A percentile compares a stretch with the other conserved stretches of the same genome.
Conservation (phyloP, 2,888 invertebrate species). For the Colostygia pectinataria region DNA sequence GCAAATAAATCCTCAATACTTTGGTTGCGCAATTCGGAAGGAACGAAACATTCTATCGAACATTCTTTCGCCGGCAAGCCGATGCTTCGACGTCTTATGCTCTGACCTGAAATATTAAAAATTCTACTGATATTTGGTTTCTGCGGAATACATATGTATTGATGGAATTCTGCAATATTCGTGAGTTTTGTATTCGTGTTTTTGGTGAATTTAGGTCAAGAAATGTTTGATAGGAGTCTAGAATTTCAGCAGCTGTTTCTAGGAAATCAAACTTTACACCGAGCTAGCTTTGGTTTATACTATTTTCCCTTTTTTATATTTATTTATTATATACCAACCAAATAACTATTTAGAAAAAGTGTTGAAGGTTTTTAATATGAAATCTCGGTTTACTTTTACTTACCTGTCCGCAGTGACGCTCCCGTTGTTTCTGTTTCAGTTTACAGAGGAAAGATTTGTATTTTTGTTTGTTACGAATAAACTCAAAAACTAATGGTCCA, state of each 20-base stretch:
- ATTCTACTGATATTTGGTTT: conserved; percentile 21
- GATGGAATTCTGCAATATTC: conserved; percentile 6
- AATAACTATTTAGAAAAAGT: too few relatives aligned
- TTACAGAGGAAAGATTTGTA: too few relatives aligned
- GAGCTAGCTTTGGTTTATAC: too few relatives aligned
- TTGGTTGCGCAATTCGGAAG: conserved; percentile 34
- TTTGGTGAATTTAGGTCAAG: conserved; percentile 5
- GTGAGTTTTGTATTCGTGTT: conserved; percentile 9
- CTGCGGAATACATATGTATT: conserved; percentile 6
- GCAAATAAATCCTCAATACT: conserved; percentile 42
- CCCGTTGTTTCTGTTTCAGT: too few relatives aligned
- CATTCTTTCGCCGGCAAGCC: conserved; percentile 39
- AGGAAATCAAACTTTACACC: too few relatives aligned
- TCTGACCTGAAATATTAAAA: conserved; percentile 40
- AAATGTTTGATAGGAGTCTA: neutral
- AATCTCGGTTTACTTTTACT: too few relatives aligned
- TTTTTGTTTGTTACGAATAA: too few relatives aligned
- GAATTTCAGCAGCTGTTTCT: neutral
- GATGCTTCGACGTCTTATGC: conserved; percentile 42
- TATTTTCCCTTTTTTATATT: too few relatives aligned
- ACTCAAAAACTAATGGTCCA: too few relatives aligned
- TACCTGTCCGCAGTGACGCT: too few relatives aligned
- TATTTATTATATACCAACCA: too few relatives aligned
- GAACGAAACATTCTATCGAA: conserved; percentile 39
- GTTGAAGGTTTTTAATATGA: too few relatives aligned